These are phyloP conservation scores for Gasterosteus nipponicus DNA, from an alignment of 2,113 vertebrate genomes.

Conservation along the genomic window DNA sequence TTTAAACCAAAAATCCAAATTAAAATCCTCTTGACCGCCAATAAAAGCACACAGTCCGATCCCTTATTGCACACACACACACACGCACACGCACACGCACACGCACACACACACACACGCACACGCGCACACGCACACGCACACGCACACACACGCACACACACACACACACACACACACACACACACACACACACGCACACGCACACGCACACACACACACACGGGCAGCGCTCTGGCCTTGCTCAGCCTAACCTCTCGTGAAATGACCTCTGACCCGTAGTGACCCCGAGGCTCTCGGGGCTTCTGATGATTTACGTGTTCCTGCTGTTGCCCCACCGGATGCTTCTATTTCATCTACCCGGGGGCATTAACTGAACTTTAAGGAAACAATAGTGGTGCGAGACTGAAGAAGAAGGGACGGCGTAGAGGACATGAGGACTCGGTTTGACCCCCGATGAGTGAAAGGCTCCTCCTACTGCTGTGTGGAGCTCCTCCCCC, in stretches of 20 bases:
- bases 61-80: conserved; percentile 47
- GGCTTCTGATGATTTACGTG: conserved; percentile 97
- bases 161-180: conserved; percentile 32
- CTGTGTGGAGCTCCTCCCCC: conserved; percentile 5
- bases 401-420: conserved; percentile 28
- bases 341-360: conserved; percentile 95
- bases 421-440: conserved; percentile 52
- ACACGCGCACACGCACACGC: conserved; percentile 33
- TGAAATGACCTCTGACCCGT: conserved; percentile 83
- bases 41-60: conserved; percentile 53
- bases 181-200: conserved; percentile 43
- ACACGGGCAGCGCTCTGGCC: conserved; percentile 58
- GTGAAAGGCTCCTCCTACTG: conserved; percentile 41
- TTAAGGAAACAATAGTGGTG: conserved; percentile 87
- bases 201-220: conserved; percentile 43
- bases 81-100: conserved; percentile 15
- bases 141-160: conserved; percentile 29
- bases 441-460: conserved; percentile 78
- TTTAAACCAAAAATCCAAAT: too few species aligned
- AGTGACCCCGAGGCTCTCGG: conserved; percentile 86
- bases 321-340: conserved; percentile 89
- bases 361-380: conserved; percentile 85
- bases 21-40: conserved; percentile 44
- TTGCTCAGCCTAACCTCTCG: conserved; percentile 77
- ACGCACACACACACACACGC: conserved; percentile 29